A percentile compares a stretch with the other conserved stretches of the same genome.
Conservation (phyloP, 1,140 invertebrate genomes). For the Grapholita molesta region DNA sequence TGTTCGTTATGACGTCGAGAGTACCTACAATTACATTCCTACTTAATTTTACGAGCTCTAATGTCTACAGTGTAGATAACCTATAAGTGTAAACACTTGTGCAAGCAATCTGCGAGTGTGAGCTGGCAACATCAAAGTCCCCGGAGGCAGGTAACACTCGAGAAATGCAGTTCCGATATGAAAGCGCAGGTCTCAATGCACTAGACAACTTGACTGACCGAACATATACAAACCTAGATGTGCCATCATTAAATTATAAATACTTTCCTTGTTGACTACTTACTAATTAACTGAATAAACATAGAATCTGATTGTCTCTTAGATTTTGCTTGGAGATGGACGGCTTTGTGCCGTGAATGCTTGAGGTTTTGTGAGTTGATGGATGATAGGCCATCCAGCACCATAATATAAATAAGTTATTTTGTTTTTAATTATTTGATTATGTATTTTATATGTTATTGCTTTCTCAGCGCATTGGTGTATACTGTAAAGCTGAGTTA, state of each 20-base stretch:
- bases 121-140: background rate
- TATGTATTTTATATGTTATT: too few species aligned
- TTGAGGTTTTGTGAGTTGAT: too few species aligned
- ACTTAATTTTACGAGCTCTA: background rate
- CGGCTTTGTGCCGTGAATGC: too few species aligned
- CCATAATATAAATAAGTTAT: too few species aligned
- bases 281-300: background rate
- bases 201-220: background rate
- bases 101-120: background rate
- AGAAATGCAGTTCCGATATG: background rate
- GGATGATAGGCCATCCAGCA: too few species aligned
- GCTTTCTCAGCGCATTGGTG: too few species aligned
- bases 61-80: background rate
- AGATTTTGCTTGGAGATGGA: too few species aligned
- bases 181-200: background rate
- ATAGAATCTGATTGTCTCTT: too few species aligned
- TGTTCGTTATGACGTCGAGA: too few species aligned
- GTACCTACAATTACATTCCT: background rate
- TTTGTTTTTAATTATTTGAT: too few species aligned
- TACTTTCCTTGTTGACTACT: background rate
- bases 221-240: background rate
- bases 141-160: background rate
- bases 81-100: background rate
- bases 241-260: background rate
- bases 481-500: too few species aligned